A percentile compares a stretch with the other conserved stretches of the same genome.
Conservation (phyloP, 2,888 invertebrate species). For the Euzophera pinguis region DNA sequence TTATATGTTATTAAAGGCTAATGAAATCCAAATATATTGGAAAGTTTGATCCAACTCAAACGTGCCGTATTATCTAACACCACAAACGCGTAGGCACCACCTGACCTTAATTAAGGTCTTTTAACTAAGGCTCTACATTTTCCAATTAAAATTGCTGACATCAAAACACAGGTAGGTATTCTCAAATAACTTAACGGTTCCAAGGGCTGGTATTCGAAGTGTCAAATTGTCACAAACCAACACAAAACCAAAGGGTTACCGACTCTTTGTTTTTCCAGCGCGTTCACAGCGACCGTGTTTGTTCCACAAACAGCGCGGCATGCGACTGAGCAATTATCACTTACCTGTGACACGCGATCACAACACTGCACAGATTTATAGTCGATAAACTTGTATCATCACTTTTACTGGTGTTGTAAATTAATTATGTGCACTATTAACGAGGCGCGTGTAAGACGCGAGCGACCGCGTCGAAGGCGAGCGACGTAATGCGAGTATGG, state of each 20-base stretch:
- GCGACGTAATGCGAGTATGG: constrained; percentile 51
- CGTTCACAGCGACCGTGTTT: constrained; percentile 52
- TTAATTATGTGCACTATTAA: constrained; percentile 70
- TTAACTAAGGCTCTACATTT: too few species aligned
- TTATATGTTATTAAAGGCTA: too few species aligned
- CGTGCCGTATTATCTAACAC: too few species aligned
- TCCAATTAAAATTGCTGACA: neutral
- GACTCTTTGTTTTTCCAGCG: constrained; percentile 43
- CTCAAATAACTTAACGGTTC: constrained; percentile 25
- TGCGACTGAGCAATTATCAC: constrained; percentile 74
- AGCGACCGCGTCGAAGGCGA: constrained; percentile 60
- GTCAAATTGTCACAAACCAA: constrained; percentile 56
- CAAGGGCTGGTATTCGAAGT: constrained; percentile 33
- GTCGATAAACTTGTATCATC: constrained; percentile 77
- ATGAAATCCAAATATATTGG: too few species aligned
- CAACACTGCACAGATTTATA: constrained; percentile 75
- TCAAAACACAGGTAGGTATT: neutral
- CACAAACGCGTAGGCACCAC: too few species aligned
- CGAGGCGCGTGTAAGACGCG: constrained; percentile 48
- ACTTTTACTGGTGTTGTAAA: constrained; percentile 75
- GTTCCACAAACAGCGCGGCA: constrained; percentile 62
- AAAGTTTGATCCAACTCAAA: too few species aligned
- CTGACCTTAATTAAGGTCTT: too few species aligned
- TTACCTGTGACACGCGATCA: constrained; percentile 77
- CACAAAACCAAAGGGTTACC: constrained; percentile 50